Evolutionary conservation across 2,797 vertebrate species (phyloP).

Genomic region (Cynodonichthys magdalenae): DNA sequence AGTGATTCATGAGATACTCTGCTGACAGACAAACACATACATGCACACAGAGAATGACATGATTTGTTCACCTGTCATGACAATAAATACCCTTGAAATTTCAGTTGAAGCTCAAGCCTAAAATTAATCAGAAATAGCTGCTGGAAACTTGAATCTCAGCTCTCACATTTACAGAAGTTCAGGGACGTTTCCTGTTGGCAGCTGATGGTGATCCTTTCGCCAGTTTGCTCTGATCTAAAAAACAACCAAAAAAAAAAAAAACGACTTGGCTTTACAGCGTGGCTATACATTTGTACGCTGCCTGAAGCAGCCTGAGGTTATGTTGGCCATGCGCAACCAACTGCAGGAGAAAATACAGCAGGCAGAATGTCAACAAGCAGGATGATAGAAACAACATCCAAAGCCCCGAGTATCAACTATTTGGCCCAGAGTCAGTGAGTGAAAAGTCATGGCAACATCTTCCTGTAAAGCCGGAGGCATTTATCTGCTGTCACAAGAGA

Average conservation of each 20-base stretch:
- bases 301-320: constrained; percentile 26
- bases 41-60: background rate
- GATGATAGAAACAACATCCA: constrained; percentile 6
- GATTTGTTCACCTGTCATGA: constrained; percentile 30
- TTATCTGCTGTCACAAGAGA: background rate
- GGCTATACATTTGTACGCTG: constrained; percentile 19
- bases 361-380: constrained; percentile 12
- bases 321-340: constrained; percentile 31
- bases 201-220: constrained; percentile 30
- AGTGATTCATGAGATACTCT: no score
- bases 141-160: constrained; percentile 37
- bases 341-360: constrained; percentile 30
- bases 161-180: constrained; percentile 37
- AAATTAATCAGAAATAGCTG: constrained; percentile 41
- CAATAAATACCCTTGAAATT: constrained; percentile 19
- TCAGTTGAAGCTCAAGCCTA: constrained; percentile 10
- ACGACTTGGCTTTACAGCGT: constrained; percentile 27
- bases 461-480: background rate
- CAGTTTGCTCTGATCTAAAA: constrained; percentile 16
- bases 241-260: constrained; percentile 32
- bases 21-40: no score
- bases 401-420: constrained; percentile 6
- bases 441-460: constrained; percentile 10
- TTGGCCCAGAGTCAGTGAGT: constrained; percentile 14
- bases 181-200: constrained; percentile 28